These are phyloP conservation scores for Hoplias malabaricus DNA, from an alignment of 2,113 vertebrate species.

Conservation along the genomic window DNA sequence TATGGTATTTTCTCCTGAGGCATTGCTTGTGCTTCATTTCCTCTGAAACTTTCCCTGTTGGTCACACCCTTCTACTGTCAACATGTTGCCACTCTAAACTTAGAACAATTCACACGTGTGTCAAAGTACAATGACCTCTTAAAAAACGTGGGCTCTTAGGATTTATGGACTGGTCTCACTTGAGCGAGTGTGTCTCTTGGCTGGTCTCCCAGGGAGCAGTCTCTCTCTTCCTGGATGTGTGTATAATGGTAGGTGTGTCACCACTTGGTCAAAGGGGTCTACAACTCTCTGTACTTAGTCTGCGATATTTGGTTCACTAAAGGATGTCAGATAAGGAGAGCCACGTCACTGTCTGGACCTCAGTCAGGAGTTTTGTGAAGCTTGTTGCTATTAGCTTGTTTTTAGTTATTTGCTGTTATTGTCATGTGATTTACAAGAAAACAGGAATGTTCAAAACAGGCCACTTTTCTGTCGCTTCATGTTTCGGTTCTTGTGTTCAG, in stretches of 20 bases:
- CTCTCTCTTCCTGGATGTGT: slow-evolving; percentile 18
- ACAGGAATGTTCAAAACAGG: too few relatives aligned
- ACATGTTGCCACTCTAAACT: background rate
- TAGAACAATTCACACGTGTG: background rate
- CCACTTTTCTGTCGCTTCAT: too few relatives aligned
- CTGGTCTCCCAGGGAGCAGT: slow-evolving; percentile 2
- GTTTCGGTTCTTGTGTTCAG: too few relatives aligned
- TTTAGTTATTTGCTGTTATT: too few relatives aligned
- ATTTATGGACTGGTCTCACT: background rate
- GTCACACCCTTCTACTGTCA: background rate
- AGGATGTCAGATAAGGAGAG: background rate
- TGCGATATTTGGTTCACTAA: background rate
- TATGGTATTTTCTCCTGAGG: background rate
- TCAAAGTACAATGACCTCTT: background rate
- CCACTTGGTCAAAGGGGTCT: background rate
- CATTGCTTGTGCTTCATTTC: background rate
- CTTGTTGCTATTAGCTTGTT: too few relatives aligned
- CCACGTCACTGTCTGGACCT: background rate
- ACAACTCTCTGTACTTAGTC: background rate
- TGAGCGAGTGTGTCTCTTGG: background rate
- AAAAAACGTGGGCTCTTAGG: background rate
- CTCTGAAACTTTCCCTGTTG: background rate
- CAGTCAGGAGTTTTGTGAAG: too few relatives aligned
- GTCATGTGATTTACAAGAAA: too few relatives aligned
- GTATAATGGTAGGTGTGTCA: slow-evolving; percentile 35